Evolutionary conservation across 2,888 invertebrate species (phyloP).

Genomic region (Ephialtes manifestator): DNA sequence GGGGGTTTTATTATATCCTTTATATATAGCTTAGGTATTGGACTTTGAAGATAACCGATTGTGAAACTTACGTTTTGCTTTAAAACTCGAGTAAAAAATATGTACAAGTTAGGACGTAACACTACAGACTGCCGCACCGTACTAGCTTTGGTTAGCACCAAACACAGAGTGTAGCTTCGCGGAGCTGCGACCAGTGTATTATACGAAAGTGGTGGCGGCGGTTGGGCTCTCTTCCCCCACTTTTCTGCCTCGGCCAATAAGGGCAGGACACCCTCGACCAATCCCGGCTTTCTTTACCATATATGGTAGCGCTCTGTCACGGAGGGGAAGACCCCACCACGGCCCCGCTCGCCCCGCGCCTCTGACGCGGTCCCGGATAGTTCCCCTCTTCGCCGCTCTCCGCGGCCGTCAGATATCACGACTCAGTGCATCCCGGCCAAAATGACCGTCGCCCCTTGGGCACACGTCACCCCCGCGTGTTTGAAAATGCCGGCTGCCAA

Average conservation of each 20-base stretch:
- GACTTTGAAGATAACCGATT: neutral
- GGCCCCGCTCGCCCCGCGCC: constrained; percentile 49
- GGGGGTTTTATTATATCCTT: neutral
- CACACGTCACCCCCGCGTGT: constrained; percentile 25
- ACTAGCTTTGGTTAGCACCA: constrained; percentile 81
- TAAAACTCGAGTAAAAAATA: constrained; percentile 74
- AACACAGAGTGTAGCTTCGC: constrained; percentile 83
- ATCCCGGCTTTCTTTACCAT: constrained; percentile 92
- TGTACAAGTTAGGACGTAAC: constrained; percentile 80
- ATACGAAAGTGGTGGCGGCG: constrained; percentile 79
- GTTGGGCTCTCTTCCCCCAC: constrained; percentile 77
- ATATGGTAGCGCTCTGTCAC: constrained; percentile 91
- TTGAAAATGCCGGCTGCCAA: constrained; percentile 53
- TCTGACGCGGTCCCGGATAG: constrained; percentile 63
- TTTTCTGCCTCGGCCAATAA: constrained; percentile 80
- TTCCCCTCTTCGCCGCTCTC: constrained; percentile 23
- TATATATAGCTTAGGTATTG: neutral
- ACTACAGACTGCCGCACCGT: constrained; percentile 76
- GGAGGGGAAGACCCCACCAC: constrained; percentile 86
- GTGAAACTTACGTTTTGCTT: constrained; percentile 72
- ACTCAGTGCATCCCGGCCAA: constrained; percentile 69
- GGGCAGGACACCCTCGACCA: constrained; percentile 87
- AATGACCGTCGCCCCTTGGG: constrained; percentile 48
- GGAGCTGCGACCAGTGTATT: constrained; percentile 82
- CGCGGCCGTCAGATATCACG: constrained; percentile 50